Base-by-base conservation (phyloP, 2,113 vertebrate species). In the Pollimyrus isidori region DNA sequence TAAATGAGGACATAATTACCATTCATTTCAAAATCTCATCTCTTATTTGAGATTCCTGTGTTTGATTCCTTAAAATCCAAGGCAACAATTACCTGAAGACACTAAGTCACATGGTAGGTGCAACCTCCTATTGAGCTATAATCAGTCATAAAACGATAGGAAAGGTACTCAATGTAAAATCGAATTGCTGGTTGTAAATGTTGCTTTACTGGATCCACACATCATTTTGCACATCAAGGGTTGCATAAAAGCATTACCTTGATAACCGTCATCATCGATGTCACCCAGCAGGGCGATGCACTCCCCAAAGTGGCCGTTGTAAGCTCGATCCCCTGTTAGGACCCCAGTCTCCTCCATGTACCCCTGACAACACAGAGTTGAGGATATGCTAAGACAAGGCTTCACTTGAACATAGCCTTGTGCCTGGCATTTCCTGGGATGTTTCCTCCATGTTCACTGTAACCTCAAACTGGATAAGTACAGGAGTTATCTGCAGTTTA, bases 281-380 rank as follows among this genome's bases (percentile, higher is more conserved):
- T 99, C 98, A 0, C 97, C 97, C 0, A 99, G 96, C 5, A 94
- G 89, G 0, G 97, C 92, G 1, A 99, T 97, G 94, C 95, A 97
- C 94, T 99, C 98, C 90, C 98, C 98, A 50, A 99, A 99, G 94
- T 98, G 98, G 0, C 98, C 98, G 0, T 99, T 99, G 93, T 98
- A 99, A 90, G 96, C 94, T 0, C 93, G 90, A 7, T 99, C 97
- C 3, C 98, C 98, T 0, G 86, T 94, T 93, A 99, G 92, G 76
- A 95, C 52, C 0, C 93, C 94, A 10, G 94, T 93, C 90, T 99
- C 98, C 91, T 99, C 98, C 91, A 99, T 97, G 90, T 95, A 96
- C n/a, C 97, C 98, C 98, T 99, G 93, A 90, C 91, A 89, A 96
- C 93, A 93, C 7, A 91, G 88, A 90, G 10, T 11, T 3, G 42